A percentile compares a stretch with the other conserved stretches of the same genome.
Conservation (phyloP, 2,797 vertebrate species). For the Clangula hyemalis region DNA sequence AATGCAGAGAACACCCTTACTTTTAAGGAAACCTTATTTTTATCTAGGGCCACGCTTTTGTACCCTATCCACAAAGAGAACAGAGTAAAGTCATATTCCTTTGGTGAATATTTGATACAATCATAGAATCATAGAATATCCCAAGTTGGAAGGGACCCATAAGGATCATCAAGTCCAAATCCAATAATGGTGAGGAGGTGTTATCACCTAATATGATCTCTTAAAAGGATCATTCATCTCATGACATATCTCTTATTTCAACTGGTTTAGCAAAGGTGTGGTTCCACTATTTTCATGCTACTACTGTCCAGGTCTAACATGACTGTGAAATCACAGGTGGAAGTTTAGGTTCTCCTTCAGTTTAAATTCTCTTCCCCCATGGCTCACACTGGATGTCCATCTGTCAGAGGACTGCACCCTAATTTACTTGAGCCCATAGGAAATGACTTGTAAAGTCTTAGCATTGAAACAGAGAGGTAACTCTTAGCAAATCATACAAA, state of each 20-base stretch:
- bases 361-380: background rate
- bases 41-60: background rate
- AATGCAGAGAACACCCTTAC: background rate
- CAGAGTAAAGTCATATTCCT: background rate
- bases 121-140: too few species aligned
- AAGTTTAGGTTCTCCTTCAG: background rate
- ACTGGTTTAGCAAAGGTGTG: constrained; percentile 22
- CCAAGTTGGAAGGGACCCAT: too few species aligned
- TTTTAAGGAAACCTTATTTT: background rate
- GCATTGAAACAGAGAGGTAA: background rate
- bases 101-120: background rate
- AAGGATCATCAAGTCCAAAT: too few species aligned
- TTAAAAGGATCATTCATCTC: background rate
- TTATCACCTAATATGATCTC: background rate
- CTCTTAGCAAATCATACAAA: background rate
- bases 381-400: background rate
- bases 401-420: background rate
- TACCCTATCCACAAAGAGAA: background rate
- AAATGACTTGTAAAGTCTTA: background rate
- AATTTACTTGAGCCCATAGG: background rate
- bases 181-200: background rate
- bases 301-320: background rate
- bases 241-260: background rate
- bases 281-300: background rate
- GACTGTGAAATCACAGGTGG: background rate